Conservation (phyloP, 2,888 invertebrate species). For the Artemia sinica region DNA sequence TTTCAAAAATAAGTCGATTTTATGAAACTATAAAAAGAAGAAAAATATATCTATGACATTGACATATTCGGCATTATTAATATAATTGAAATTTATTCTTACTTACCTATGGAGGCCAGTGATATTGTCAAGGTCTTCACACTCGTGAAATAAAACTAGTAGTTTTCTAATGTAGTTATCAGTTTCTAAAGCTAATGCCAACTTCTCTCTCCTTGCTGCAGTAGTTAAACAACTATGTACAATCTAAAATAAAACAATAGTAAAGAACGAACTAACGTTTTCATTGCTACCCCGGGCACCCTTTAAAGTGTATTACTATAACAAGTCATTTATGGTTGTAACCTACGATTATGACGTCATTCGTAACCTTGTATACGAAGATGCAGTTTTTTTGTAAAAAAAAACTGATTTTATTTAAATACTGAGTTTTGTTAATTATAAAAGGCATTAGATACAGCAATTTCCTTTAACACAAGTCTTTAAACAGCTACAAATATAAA, state of each 20-base stretch:
- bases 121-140: slow-evolving; percentile 87
- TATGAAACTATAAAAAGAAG: too few species aligned
- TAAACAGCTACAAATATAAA: too few species aligned
- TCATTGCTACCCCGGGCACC: neutral
- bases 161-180: slow-evolving; percentile 91
- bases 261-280: neutral
- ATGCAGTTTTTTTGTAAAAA: neutral
- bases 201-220: slow-evolving; percentile 77
- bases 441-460: too few species aligned
- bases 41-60: too few species aligned
- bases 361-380: neutral
- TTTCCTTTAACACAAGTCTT: too few species aligned
- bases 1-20: too few species aligned
- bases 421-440: neutral
- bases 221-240: slow-evolving; percentile 73
- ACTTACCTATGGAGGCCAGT: slow-evolving; percentile 60
- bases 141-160: slow-evolving; percentile 83
- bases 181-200: slow-evolving; percentile 77
- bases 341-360: too few species aligned
- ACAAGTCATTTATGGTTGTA: neutral
- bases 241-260: slow-evolving; percentile 33
- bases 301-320: slow-evolving; percentile 5
- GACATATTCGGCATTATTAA: too few species aligned
- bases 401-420: too few species aligned
- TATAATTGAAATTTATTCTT: too few species aligned